Evolutionary conservation across 2,888 invertebrate genomes (phyloP).

Genomic region (Catocala nupta): DNA sequence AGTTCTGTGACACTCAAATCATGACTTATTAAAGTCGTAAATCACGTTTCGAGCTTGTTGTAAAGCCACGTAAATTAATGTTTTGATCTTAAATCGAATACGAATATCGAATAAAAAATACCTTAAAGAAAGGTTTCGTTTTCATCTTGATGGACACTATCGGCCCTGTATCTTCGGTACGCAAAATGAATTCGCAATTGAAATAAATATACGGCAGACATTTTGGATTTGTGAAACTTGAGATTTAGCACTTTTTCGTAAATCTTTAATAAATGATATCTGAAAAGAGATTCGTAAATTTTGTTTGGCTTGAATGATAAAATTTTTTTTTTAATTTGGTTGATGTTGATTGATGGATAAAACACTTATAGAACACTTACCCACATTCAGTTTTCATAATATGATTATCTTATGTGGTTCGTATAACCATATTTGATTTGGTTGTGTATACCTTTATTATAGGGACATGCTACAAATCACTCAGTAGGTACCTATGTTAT

Average conservation of each 20-base stretch:
- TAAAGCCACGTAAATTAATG: conserved; percentile 47
- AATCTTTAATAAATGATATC: too few relatives aligned
- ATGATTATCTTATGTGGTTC: too few relatives aligned
- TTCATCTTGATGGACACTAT: conserved; percentile 39
- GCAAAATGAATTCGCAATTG: conserved; percentile 44
- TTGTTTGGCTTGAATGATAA: not conserved
- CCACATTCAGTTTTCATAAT: too few relatives aligned
- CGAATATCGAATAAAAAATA: conserved; percentile 28
- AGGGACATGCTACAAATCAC: too few relatives aligned
- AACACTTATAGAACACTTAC: too few relatives aligned
- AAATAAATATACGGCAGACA: conserved; percentile 34
- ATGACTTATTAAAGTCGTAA: conserved; percentile 51
- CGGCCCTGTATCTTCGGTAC: conserved; percentile 29
- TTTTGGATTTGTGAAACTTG: conserved; percentile 22
- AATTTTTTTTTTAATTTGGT: too few relatives aligned
- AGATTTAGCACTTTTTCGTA: conserved; percentile 13
- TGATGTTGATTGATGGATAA: too few relatives aligned
- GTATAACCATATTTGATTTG: too few relatives aligned
- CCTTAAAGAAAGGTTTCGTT: conserved; percentile 34
- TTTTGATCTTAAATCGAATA: conserved; percentile 47
- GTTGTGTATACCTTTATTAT: too few relatives aligned
- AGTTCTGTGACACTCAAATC: conserved; percentile 12
- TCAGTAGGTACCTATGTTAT: too few relatives aligned
- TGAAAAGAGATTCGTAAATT: too few relatives aligned
- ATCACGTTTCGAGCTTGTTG: conserved; percentile 43